Evolutionary conservation across 2,113 vertebrate species (phyloP), one percentile per base, ranked within the genome.

Genomic region (Percopsis transmontana): DNA sequence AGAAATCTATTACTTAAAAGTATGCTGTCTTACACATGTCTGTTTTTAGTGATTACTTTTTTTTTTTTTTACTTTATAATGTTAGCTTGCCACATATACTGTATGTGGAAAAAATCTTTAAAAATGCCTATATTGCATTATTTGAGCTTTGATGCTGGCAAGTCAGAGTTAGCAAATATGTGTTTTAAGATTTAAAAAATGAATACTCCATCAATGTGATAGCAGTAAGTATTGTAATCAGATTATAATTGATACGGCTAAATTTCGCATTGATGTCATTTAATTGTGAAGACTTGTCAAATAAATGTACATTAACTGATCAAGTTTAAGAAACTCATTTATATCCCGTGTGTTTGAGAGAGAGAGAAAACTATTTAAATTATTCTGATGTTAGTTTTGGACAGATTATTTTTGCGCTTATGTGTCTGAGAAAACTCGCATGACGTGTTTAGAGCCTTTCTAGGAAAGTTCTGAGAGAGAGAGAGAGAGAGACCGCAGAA

Each of bases 141-240:
- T 89, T 88, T 88, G 86, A 91, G 90, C 92, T 94, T 94, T 94
- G 92, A 92, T 93, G 93, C 92, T 85, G 93, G 91, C 84, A 86
- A 92, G 91, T 92, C 90, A 91, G 90, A 92, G 92, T 93, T 89
- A 81, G 77, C 79, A 74, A 84, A 86, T 81, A 64, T 76, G 74
- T 67, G 69, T 84, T 85, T 82, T 55, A 62, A 80, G 64, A 80
- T 81, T 33, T 52, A 9, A 19, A 52, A 54, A 21, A 72, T 76
- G 66, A 82, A 76, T 24, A 73, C 44, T 65, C 70, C 79, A 80
- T 79, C 62, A 19, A 62, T 65, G 63, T 66, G 39, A 83, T 71
- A 62, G 73, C 58, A 56, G 66, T 81, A 68, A 78, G 66, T 71
- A 76, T 38, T 62, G 78, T 74, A 82, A 72, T 66, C 60, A 53